Evolutionary conservation across 2,113 vertebrate species (phyloP), one percentile per base, ranked within the genome.

Genomic region (Dolichotis patagonum): DNA sequence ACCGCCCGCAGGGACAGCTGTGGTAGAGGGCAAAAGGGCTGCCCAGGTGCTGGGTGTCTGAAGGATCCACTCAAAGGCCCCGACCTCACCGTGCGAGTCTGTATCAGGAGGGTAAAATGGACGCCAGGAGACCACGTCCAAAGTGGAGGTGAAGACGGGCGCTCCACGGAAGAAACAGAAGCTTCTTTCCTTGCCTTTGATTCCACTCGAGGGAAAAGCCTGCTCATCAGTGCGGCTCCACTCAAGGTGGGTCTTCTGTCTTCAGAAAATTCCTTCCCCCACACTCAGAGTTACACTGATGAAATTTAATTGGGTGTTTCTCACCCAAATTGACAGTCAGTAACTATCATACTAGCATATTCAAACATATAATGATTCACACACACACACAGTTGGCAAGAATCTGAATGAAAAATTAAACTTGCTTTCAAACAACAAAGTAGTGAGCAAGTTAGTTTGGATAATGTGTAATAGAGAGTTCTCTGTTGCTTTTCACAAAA

Each of bases 81-180:
- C n/a, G 32, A 3, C 17, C 67, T 71, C 62, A 71, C 35, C 20
- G 19, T 22, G n/a, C 16, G 7, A 1, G n/a, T 38, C n/a, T n/a
- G 3, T 7, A 38, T 38, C n/a, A 22, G 17, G 19, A 71, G n/a
- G 19, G 35, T 38, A 8, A n/a, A 38, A 1, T 71, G n/a, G 67
- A 22, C 17, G 0, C 2, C 16, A 17, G 35, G 14, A n/a, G 32
- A n/a, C 6, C 3, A n/a, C 35, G 0, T n/a, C 32, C 32, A 17
- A n/a, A 35, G 35, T 69, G 6, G 35, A 58, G 28, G 24, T 62
- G 9, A 26, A 62, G 8, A 62, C 8, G 20, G 62, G 13, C n/a
- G 28, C 62, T 63, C 62, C 62, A 4, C 62, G 1, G 10, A 30
- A 63, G 28, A 63, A 63, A 38, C 17, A 62, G 19, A 38, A 38